Conservation (phyloP, 2,888 invertebrate species). For the Dicyrtoma fusca region DNA sequence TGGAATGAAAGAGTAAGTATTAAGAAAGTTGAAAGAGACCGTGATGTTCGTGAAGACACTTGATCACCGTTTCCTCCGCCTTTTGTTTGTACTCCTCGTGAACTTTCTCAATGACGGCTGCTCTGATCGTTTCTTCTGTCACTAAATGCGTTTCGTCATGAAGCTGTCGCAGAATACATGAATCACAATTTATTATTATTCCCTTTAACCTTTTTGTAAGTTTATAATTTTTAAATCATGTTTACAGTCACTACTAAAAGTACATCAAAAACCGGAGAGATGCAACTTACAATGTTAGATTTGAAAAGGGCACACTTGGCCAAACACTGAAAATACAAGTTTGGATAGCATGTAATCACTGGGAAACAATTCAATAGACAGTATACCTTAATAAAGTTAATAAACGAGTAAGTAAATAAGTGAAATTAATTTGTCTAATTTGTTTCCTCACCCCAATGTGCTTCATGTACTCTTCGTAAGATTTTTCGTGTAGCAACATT, state of each 20-base stretch:
- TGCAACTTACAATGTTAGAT: conserved; percentile 26
- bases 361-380: no score
- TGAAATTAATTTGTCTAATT: background rate
- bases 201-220: no score
- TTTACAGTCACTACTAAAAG: no score
- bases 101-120: conserved; percentile 27
- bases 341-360: no score
- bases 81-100: conserved; percentile 30
- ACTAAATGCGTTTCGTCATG: conserved; percentile 29
- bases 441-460: conserved; percentile 20
- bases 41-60: conserved; percentile 32
- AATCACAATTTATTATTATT: background rate
- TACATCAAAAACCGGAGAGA: no score
- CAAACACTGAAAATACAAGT: conserved; percentile 19
- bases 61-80: conserved; percentile 22
- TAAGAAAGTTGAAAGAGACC: no score
- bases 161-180: no score
- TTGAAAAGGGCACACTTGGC: conserved; percentile 25
- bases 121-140: conserved; percentile 27
- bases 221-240: no score
- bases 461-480: conserved; percentile 30
- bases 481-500: conserved; percentile 23
- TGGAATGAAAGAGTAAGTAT: background rate
- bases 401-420: no score
- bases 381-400: no score